Base-by-base conservation (phyloP, 2,888 invertebrate genomes). In the Drosophila emarginata region DNA sequence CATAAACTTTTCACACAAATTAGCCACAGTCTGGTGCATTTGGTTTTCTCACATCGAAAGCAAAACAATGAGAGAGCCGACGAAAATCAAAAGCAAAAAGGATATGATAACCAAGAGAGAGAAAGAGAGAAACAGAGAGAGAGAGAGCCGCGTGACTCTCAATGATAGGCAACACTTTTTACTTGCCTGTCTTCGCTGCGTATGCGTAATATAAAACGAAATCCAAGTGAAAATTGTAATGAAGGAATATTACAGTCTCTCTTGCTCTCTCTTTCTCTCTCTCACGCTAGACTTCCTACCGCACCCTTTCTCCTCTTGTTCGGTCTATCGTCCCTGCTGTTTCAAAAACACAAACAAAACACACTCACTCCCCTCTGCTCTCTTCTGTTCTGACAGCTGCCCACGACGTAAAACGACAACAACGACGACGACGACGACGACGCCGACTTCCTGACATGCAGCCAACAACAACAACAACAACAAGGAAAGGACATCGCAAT, bases 141-240 rank as follows among this genome's bases (percentile, higher is more conserved):
- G 66, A 26, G 36, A 37, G 37, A 14, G 66, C 51, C 57, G 26
- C 32, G 51, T 26, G 45, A 71, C 84, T 77, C 84, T 69, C 72
- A 70, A 72, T 68, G 71, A 71, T 69, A 81, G 81, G 79, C 85
- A 74, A 75, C 74, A 81, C 67, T 75, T 78, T 74, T 54, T 50
- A 39, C 37, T 45, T 52, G 67, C 36, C 67, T 62, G 56, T 58
- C 62, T 39, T 74, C 82, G 77, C 70, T 74, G 79, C 83, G 83
- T 86, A 80, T 85, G 86, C 80, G 86, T 83, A 78, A 85, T 82
- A 66, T 74, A 71, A 39, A 65, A 58, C 79, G 76, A 79, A 78
- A 56, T 23, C 14, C 36, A 65, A 64, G 57, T 57, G 61, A 60
- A 84, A 80, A 75, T 59, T 74, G 72, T 73, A 86, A 86, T 74